Evolutionary conservation across 2,113 vertebrate genomes (phyloP).

Genomic region (Tenebrosternarchus preto): DNA sequence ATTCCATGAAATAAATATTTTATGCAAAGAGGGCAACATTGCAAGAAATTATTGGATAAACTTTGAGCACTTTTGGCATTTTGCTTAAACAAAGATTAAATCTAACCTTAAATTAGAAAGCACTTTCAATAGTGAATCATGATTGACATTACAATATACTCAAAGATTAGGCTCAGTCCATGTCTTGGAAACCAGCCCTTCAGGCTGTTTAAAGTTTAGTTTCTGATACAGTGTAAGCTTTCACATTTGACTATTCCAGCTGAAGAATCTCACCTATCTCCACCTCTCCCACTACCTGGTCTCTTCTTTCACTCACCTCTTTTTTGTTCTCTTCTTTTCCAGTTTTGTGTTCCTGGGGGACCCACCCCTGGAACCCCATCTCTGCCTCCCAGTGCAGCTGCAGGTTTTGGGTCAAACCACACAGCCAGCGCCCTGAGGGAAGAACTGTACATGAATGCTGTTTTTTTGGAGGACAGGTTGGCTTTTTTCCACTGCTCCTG

Average conservation of each 20-base stretch:
- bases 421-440: constrained; percentile 50
- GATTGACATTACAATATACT: too few species aligned
- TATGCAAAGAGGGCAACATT: neutral
- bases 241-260: too few species aligned
- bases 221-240: neutral
- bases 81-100: too few species aligned
- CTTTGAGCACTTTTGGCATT: too few species aligned
- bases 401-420: constrained; percentile 26
- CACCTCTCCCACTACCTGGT: too few species aligned
- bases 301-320: constrained; percentile 30
- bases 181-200: neutral
- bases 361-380: constrained; percentile 18
- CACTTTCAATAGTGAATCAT: too few species aligned
- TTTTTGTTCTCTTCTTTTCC: constrained; percentile 34
- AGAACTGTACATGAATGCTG: constrained; percentile 45
- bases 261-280: constrained; percentile 10
- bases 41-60: too few species aligned
- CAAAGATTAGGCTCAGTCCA: too few species aligned
- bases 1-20: neutral
- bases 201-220: neutral
- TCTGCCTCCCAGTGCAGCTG: constrained; percentile 39
- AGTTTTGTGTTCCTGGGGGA: constrained; percentile 23
- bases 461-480: constrained; percentile 17
- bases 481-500: constrained; percentile 10
- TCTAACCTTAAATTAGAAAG: too few species aligned